Base-by-base conservation (phyloP, 2,888 invertebrate species). In the Agonum fuliginosum region DNA sequence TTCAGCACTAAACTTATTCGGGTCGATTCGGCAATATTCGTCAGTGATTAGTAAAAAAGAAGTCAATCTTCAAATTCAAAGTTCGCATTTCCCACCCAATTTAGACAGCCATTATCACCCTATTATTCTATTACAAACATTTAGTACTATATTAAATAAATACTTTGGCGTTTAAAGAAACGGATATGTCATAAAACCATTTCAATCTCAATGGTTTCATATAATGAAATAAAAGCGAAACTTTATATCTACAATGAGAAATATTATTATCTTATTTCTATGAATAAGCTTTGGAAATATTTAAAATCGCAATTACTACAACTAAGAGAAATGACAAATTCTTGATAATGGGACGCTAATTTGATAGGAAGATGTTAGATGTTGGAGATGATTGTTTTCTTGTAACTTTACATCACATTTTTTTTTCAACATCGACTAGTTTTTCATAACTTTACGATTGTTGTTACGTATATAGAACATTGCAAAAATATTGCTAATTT, bases 91-190 rank as follows among this genome's bases (percentile, higher is more conserved):
- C n/a, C n/a, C n/a, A n/a, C n/a, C n/a, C n/a, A n/a, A n/a, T n/a
- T n/a, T n/a, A n/a, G n/a, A n/a, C n/a, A n/a, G n/a, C n/a, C n/a
- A n/a, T n/a, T n/a, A n/a, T n/a, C n/a, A n/a, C n/a, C n/a, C n/a
- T n/a, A 51, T 51, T 22, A 17, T 1, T 19, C n/a, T 27, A 27
- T 12, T 30, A 27, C 30, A 12, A 62, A 62, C 58, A 62, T 30
- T 62, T 62, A 62, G 27, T 46, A 30, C 34, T 62, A 62, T 17
- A 17, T 62, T 62, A 62, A 62, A 62, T 62, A 30, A 62, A 62
- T 62, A 62, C 46, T 62, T 62, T 62, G 58, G 58, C 58, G 58
- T 62, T 30, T 17, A 62, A 62, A 62, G 30, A 62, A 34, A 30
- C 14, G 17, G 58, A 62, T 62, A 62, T 62, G 58, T 62, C 58